Percentiles rank a stretch among this genome's conserved stretches.
Conservation (phyloP, 2,113 vertebrate genomes). For the Camelus dromedarius region DNA sequence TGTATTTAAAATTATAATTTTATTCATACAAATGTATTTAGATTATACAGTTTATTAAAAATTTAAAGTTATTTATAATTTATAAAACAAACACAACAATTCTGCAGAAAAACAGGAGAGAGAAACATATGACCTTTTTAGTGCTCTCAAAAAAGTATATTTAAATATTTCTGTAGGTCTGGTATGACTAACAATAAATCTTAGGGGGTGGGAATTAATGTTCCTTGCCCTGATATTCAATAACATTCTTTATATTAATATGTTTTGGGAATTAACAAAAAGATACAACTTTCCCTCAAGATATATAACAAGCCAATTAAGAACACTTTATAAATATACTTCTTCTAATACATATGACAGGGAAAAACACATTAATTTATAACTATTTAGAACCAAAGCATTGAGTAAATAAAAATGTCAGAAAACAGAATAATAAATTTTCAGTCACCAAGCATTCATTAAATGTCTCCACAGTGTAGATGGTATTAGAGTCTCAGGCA, state of each 20-base stretch:
- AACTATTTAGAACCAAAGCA: slow-evolving; percentile 51
- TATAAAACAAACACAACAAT: slow-evolving; percentile 73
- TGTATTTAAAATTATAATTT: slow-evolving; percentile 80
- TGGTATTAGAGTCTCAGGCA: background rate
- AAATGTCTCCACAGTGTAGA: background rate
- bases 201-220: slow-evolving; percentile 32
- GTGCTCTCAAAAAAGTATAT: slow-evolving; percentile 16
- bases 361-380: slow-evolving; percentile 49
- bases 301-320: slow-evolving; percentile 60
- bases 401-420: slow-evolving; percentile 52
- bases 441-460: background rate
- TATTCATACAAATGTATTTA: slow-evolving; percentile 75
- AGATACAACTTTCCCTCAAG: slow-evolving; percentile 47
- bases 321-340: slow-evolving; percentile 47
- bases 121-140: slow-evolving; percentile 58
- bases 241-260: slow-evolving; percentile 48
- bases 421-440: slow-evolving; percentile 26
- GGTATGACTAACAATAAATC: background rate
- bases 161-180: slow-evolving; percentile 48
- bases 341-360: slow-evolving; percentile 53
- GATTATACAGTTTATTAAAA: slow-evolving; percentile 78
- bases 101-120: slow-evolving; percentile 62
- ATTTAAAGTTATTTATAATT: slow-evolving; percentile 79
- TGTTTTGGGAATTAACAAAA: slow-evolving; percentile 47
- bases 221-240: background rate